These are phyloP conservation scores for Drosophila mulleri DNA, from an alignment of 2,888 invertebrate genomes.

Conservation along the genomic window DNA sequence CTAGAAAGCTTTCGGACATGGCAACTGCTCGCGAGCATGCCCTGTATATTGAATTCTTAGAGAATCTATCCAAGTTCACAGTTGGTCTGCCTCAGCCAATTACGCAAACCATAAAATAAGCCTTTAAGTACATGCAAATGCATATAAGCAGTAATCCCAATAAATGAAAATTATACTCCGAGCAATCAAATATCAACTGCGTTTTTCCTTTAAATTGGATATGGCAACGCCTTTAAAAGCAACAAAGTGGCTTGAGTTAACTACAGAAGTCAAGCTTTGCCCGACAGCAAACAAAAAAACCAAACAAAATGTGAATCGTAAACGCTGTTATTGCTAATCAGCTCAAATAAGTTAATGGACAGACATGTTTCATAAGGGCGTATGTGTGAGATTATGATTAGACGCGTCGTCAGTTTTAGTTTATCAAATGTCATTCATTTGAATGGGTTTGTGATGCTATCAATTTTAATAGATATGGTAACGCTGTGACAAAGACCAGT, in stretches of 20 bases:
- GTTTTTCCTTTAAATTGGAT: neutral
- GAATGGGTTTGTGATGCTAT: neutral
- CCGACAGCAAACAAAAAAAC: constrained; percentile 44
- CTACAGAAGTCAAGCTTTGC: constrained; percentile 33
- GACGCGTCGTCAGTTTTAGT: neutral
- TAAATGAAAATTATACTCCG: constrained; percentile 16
- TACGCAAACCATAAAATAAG: constrained; percentile 13
- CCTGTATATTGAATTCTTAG: constrained; percentile 54
- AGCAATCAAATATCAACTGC: neutral
- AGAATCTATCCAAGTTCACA: constrained; percentile 51
- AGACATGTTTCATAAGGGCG: neutral
- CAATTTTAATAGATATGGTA: constrained; percentile 21
- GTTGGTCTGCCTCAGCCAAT: constrained; percentile 36
- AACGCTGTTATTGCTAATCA: neutral
- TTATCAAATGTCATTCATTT: neutral
- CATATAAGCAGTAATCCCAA: neutral
- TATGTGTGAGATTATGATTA: neutral
- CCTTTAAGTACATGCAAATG: neutral
- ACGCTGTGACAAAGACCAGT: constrained; percentile 13
- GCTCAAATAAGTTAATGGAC: neutral
- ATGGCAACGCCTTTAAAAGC: constrained; percentile 21
- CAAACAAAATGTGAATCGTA: neutral
- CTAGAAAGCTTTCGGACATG: constrained; percentile 50
- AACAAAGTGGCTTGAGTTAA: neutral
- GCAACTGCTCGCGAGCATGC: constrained; percentile 56